These are phyloP conservation scores for human DNA, from an alignment of 2,113 vertebrate genomes.

Conservation along the genomic window GRCh38 chr16:87688001-87688500, in stretches of 20 bases:
- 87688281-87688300: neutral
- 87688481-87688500: too few species aligned
- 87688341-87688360: neutral
- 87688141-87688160: neutral
- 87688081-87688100: fast-evolving
- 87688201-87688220: neutral
- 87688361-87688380: fast-evolving
- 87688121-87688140: neutral
- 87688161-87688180: neutral
- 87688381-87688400: neutral
- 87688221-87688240: too few species aligned
- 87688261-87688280: too few species aligned
- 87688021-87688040: too few species aligned
- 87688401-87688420: neutral
- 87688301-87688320: neutral
- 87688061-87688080: fast-evolving
- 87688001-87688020: neutral
- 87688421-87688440: neutral
- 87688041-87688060: neutral
- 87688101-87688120: too few species aligned
- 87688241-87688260: too few species aligned
- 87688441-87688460: too few species aligned
- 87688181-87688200: neutral
- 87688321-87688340: neutral
- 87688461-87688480: neutral